These are phyloP conservation scores for Cotesia chilonis DNA, from an alignment of 1,140 invertebrate species.

Conservation along the genomic window DNA sequence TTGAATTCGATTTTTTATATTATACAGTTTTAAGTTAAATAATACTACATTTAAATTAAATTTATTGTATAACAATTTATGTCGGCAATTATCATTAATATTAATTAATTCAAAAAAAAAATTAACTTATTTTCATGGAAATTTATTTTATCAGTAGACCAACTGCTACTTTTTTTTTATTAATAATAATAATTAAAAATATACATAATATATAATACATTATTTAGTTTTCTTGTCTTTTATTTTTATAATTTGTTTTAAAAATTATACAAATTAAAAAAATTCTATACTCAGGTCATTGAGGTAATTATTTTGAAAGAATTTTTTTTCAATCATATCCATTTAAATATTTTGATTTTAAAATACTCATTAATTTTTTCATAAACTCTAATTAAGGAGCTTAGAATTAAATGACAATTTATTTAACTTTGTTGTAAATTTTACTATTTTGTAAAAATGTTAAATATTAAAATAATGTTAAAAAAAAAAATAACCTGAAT, in stretches of 20 bases:
- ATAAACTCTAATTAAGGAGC: not conserved
- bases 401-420: not conserved
- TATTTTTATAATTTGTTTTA: too few relatives aligned
- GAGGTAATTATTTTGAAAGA: too few relatives aligned
- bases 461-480: too few relatives aligned
- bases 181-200: not conserved
- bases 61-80: conserved; percentile 18
- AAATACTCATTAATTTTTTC: too few relatives aligned
- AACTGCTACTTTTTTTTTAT: too few relatives aligned
- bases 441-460: too few relatives aligned
- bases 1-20: conserved; percentile 40
- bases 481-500: too few relatives aligned
- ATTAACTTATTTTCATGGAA: conserved; percentile 13
- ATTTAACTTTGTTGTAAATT: too few relatives aligned
- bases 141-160: conserved; percentile 13
- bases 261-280: not conserved
- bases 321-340: conserved; percentile 21
- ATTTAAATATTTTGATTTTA: too few relatives aligned
- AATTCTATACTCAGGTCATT: too few relatives aligned
- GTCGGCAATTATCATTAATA: not conserved
- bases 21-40: conserved; percentile 39
- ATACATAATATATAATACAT: conserved; percentile 3
- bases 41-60: conserved; percentile 27
- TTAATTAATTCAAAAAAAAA: not conserved
- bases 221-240: too few relatives aligned